Base-by-base conservation (phyloP, 2,888 invertebrate species). In the Dasysyrphus albostriatus region DNA sequence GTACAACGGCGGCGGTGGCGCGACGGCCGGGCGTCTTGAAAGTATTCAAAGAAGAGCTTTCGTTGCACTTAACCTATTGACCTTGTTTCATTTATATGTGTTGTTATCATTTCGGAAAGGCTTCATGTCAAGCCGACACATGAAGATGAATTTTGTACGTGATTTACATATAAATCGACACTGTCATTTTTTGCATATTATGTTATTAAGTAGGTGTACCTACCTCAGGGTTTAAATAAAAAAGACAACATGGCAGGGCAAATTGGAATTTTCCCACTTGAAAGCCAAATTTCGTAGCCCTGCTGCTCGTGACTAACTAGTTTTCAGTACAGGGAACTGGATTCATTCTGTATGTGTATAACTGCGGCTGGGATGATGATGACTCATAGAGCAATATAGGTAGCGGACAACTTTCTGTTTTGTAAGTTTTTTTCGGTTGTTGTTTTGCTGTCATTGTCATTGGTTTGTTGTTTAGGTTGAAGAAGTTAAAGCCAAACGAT, bases 41-140 rank as follows among this genome's bases (percentile, higher is more conserved):
- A 10, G 16, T 34, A 49, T 29, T 14, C 72, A 81, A 69, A 73
- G 69, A 54, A 77, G 42, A 82, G 74, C 74, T 82, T 85, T 82
- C 74, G 77, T 74, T 78, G 69, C 32, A 78, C 58, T 67, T 77
- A 85, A 85, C 85, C 77, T 85, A 78, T 85, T 85, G 81, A 82
- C 82, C 82, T 85, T 85, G 77, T 85, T 81, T 81, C 59, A 49
- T 29, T 81, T 67, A 49, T 29, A 24, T 37, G 10, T n/a, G 47
- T 12, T 54, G 65, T 58, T 72, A 61, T 61, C 69, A 42, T n/a
- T 24, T 29, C 37, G 24, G 37, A 47, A 56, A 32, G 47, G 37
- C 6, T 58, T 58, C 34, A 58, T 58, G 16, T 58, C 37, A 34
- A 12, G 67, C 6, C 29, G 44, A 49, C 24, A 10, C 42, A 32